Evolutionary conservation across 1,140 invertebrate genomes (phyloP).

Genomic region (Bombyx mori): ASM3026992v2 NC_085114.1:12176501-12177000

Average conservation of each 20-base stretch:
- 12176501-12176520: conserved; percentile 59
- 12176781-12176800: too few species aligned
- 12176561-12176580: conserved; percentile 60
- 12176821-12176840: too few species aligned
- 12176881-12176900: conserved; percentile 20
- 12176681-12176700: too few species aligned
- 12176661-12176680: too few species aligned
- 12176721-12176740: too few species aligned
- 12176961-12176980: conserved; percentile 38
- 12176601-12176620: conserved; percentile 50
- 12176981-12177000: conserved; percentile 40
- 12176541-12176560: conserved; percentile 65
- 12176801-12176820: too few species aligned
- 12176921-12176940: conserved; percentile 52
- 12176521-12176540: conserved; percentile 68
- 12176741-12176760: too few species aligned
- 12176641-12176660: too few species aligned
- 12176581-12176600: conserved; percentile 55
- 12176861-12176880: conserved; percentile 1
- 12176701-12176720: too few species aligned
- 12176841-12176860: too few species aligned
- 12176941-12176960: conserved; percentile 57
- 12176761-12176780: too few species aligned
- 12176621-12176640: conserved; percentile 13
- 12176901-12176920: conserved; percentile 25